Percentiles rank a stretch among this genome's conserved stretches.
These are phyloP conservation scores for Cyprinodon brontotheroides DNA, from an alignment of 2,113 vertebrate genomes.

Conservation along the genomic window DNA sequence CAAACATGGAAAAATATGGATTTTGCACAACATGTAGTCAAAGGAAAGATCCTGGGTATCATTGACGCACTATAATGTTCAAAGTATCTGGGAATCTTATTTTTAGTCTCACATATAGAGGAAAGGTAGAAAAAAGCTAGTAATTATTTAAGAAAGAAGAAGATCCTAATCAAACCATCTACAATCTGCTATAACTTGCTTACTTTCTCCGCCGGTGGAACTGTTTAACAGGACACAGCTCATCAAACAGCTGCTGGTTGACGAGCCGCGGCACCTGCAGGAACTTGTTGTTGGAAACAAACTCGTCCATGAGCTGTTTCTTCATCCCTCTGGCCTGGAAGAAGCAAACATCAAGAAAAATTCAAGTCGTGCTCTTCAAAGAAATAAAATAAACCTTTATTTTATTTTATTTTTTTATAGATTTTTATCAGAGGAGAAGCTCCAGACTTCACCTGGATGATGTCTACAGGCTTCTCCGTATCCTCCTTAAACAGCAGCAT, in stretches of 20 bases:
- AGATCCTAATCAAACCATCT: neutral
- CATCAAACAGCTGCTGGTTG: conserved; percentile 92
- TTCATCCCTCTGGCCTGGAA: conserved; percentile 88
- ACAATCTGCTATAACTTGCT: conserved; percentile 48
- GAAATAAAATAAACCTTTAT: neutral
- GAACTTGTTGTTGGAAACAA: conserved; percentile 93
- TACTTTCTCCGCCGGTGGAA: conserved; percentile 94
- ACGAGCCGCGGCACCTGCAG: conserved; percentile 89
- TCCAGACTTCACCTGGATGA: conserved; percentile 81
- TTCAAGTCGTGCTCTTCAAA: neutral
- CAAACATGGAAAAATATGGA: too few relatives aligned
- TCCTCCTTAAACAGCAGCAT: conserved; percentile 95
- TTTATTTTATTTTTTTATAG: neutral
- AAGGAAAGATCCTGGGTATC: too few relatives aligned
- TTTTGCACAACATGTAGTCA: too few relatives aligned
- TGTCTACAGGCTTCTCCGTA: conserved; percentile 82
- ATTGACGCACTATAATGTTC: neutral
- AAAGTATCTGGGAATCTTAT: neutral
- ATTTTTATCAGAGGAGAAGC: neutral
- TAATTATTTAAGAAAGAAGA: neutral
- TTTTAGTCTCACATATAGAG: neutral
- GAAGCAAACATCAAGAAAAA: neutral
- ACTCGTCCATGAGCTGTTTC: conserved; percentile 91
- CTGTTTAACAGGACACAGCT: conserved; percentile 93
- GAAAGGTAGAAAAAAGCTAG: neutral